A percentile compares a stretch with the other conserved stretches of the same genome.
These are phyloP conservation scores for Pseudorasbora parva DNA, from an alignment of 2,113 vertebrate species.

Conservation along the genomic window DNA sequence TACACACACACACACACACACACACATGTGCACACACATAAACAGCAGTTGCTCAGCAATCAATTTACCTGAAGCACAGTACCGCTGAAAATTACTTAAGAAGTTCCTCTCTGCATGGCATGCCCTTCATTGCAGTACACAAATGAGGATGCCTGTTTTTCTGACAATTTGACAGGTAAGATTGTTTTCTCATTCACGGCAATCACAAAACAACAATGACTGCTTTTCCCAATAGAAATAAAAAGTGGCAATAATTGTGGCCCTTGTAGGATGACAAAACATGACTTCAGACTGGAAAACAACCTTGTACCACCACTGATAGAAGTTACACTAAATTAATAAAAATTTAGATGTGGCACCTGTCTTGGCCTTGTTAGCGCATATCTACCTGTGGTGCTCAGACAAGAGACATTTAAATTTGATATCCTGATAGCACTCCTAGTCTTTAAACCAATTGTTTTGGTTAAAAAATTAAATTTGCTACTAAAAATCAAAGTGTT, in stretches of 20 bases:
- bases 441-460: too few species aligned
- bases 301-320: background rate
- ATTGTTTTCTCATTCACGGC: background rate
- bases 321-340: background rate
- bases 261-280: background rate
- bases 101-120: slow-evolving; percentile 20
- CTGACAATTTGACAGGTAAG: slow-evolving; percentile 7
- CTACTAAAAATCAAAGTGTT: too few species aligned
- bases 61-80: slow-evolving; percentile 26
- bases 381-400: background rate
- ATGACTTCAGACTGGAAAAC: background rate
- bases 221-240: background rate
- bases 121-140: slow-evolving; percentile 6
- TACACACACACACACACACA: background rate
- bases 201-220: slow-evolving; percentile 7
- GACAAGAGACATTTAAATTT: too few species aligned
- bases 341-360: background rate
- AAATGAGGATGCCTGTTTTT: slow-evolving; percentile 21
- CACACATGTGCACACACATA: background rate
- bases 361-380: background rate
- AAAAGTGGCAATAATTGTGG: background rate
- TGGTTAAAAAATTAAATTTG: too few species aligned
- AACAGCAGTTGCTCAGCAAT: slow-evolving; percentile 34
- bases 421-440: too few species aligned
- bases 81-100: slow-evolving; percentile 26